Evolutionary conservation across 2,888 invertebrate species (phyloP).

Genomic region (Latrodectus elegans): DNA sequence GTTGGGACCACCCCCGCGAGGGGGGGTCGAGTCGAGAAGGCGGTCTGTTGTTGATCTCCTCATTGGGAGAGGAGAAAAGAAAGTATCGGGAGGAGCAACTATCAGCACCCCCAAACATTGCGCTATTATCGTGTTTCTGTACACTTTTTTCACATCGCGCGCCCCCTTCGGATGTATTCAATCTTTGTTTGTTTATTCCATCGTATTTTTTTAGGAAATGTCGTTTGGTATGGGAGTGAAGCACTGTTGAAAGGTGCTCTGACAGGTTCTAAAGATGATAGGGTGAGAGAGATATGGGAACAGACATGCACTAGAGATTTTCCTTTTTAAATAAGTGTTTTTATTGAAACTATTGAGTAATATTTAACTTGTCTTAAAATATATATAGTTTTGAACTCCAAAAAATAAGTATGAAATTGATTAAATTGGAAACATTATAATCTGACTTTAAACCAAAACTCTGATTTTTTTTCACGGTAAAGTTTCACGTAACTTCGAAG

Average conservation of each 20-base stretch:
- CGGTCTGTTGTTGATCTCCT: constrained; percentile 12
- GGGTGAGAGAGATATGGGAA: neutral
- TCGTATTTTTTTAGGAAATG: constrained; percentile 4
- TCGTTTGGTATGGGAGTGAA: constrained; percentile 11
- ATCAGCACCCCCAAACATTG: neutral
- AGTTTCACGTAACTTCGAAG: no score
- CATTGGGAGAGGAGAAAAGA: constrained; percentile 24
- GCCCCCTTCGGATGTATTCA: neutral
- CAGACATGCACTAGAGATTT: no score
- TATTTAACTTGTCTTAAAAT: no score
- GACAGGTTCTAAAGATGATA: constrained; percentile 55
- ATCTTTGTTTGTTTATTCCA: constrained; percentile 39
- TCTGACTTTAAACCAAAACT: no score
- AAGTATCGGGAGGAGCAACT: constrained; percentile 15
- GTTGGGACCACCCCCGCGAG: constrained; percentile 18
- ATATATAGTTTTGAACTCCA: no score
- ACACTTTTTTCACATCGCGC: neutral
- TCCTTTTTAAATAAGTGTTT: no score
- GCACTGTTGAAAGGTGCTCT: constrained; percentile 28
- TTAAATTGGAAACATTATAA: no score
- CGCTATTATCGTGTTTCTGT: constrained; percentile 1
- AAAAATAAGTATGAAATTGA: no score
- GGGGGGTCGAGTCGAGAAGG: constrained; percentile 18
- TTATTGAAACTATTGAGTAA: no score
- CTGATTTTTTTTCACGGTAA: no score